A percentile compares a stretch with the other conserved stretches of the same genome.
phyloP scores from a whole-genome alignment of 2,797 vertebrate species.

The Sebastes taczanowskii region DNA sequence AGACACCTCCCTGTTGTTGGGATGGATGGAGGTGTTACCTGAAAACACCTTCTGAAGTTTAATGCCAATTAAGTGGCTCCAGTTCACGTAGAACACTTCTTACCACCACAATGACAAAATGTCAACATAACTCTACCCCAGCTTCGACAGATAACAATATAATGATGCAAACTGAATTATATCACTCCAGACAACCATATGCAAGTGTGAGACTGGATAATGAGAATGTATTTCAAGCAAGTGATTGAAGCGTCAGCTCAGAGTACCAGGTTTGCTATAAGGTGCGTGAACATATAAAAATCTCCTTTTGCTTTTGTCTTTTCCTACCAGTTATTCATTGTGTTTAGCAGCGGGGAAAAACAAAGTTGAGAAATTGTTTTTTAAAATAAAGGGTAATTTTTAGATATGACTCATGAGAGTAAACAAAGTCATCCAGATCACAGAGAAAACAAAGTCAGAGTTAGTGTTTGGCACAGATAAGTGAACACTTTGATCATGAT shows the following conservation, averaged over 20 bases:
- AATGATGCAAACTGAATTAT: background rate
- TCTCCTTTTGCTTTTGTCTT: constrained; percentile 4
- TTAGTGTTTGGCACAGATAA: constrained; percentile 66
- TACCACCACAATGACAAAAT: constrained; percentile 11
- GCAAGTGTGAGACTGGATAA: constrained; percentile 14
- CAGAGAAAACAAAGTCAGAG: constrained; percentile 37
- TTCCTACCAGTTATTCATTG: background rate
- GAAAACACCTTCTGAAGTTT: constrained; percentile 70
- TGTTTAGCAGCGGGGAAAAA: constrained; percentile 6
- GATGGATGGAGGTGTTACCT: constrained; percentile 63
- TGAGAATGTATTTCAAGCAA: constrained; percentile 30
- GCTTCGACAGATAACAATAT: background rate
- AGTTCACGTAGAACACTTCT: constrained; percentile 24
- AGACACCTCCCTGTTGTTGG: constrained; percentile 54
- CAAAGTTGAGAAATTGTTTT: constrained; percentile 30
- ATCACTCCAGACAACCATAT: constrained; percentile 5
- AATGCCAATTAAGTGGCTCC: constrained; percentile 60
- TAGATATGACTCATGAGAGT: constrained; percentile 49
- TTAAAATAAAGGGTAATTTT: constrained; percentile 17
- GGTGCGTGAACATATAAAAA: constrained; percentile 3
- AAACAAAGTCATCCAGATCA: constrained; percentile 62
- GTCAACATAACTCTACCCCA: constrained; percentile 14
- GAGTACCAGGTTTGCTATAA: background rate
- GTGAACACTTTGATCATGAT: constrained; percentile 69
- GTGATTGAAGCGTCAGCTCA: constrained; percentile 10